Percentiles rank a stretch among this genome's conserved stretches.
Conservation (phyloP, 2,797 vertebrate genomes). For the Poeciliopsis infans region DNA sequence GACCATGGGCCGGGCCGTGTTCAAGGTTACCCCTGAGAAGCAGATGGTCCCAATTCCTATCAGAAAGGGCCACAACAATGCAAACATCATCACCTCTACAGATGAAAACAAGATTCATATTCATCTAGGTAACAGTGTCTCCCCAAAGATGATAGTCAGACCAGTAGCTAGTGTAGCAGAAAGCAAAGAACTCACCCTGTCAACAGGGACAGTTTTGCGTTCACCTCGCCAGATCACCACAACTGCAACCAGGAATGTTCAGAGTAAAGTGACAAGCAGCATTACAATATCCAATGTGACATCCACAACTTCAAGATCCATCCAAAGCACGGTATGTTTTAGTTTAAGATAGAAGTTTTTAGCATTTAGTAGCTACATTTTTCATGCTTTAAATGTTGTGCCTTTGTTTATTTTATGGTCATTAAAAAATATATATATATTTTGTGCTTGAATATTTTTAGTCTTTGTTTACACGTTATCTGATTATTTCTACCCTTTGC, state of each 20-base stretch:
- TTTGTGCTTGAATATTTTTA: constrained; percentile 7
- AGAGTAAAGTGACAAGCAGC: constrained; percentile 94
- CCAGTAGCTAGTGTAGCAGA: constrained; percentile 82
- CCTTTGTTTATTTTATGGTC: background rate
- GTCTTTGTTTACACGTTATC: constrained; percentile 28
- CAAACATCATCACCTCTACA: constrained; percentile 90
- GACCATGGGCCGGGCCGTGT: constrained; percentile 93
- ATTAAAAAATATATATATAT: constrained; percentile 10
- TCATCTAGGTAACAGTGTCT: constrained; percentile 83
- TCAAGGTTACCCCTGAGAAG: constrained; percentile 96
- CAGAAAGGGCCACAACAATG: constrained; percentile 88
- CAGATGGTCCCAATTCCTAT: constrained; percentile 88
- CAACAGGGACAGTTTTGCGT: constrained; percentile 91
- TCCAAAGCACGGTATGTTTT: constrained; percentile 87
- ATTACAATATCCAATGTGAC: constrained; percentile 92
- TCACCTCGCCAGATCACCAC: constrained; percentile 87
- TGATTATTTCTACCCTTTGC: constrained; percentile 56
- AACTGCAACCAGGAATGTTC: constrained; percentile 77
- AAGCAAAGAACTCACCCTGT: constrained; percentile 84
- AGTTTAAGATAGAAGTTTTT: background rate
- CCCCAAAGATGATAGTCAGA: constrained; percentile 87
- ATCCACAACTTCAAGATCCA: constrained; percentile 84
- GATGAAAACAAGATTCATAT: constrained; percentile 99
- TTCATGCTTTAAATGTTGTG: background rate
- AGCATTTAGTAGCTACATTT: background rate